These are phyloP conservation scores for Pristionchus entomophagus DNA, from an alignment of 2,888 invertebrate species.

Conservation along the genomic window DNA sequence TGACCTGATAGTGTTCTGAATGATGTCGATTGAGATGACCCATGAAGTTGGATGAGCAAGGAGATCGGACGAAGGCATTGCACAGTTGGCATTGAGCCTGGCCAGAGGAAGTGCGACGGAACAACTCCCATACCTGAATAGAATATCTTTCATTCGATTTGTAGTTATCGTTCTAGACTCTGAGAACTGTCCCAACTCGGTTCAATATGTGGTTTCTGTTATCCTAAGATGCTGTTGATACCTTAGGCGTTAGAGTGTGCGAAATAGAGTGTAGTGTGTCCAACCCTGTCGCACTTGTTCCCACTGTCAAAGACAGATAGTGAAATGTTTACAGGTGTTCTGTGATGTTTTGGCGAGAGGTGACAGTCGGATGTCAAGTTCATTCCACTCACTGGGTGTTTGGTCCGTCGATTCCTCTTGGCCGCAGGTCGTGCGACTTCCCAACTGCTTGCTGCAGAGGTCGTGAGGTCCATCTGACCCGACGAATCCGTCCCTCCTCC, in stretches of 20 bases:
- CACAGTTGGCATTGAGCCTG: conserved; percentile 52
- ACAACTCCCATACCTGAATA: conserved; percentile 53
- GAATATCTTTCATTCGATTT: not conserved
- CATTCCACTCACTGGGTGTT: conserved; percentile 49
- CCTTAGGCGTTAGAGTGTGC: too few relatives aligned
- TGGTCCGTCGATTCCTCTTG: conserved; percentile 51
- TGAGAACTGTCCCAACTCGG: too few relatives aligned
- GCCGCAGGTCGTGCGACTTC: conserved; percentile 41
- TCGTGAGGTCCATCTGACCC: not conserved
- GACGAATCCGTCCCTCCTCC: not conserved
- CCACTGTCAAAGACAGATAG: too few relatives aligned
- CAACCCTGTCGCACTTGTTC: too few relatives aligned
- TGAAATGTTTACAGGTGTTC: too few relatives aligned
- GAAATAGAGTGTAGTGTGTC: too few relatives aligned
- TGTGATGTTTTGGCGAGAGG: too few relatives aligned
- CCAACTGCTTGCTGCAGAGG: conserved; percentile 40
- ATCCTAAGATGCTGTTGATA: too few relatives aligned
- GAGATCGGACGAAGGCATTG: conserved; percentile 52
- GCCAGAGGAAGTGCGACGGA: conserved; percentile 49
- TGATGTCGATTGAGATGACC: conserved; percentile 54
- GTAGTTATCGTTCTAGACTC: too few relatives aligned
- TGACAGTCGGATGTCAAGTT: too few relatives aligned
- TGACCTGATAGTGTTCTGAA: conserved; percentile 45
- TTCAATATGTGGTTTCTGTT: too few relatives aligned
- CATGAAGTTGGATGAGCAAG: conserved; percentile 56